Evolutionary conservation across 2,797 vertebrate genomes (phyloP).

Genomic region (Dromococcyx pavoninus): DNA sequence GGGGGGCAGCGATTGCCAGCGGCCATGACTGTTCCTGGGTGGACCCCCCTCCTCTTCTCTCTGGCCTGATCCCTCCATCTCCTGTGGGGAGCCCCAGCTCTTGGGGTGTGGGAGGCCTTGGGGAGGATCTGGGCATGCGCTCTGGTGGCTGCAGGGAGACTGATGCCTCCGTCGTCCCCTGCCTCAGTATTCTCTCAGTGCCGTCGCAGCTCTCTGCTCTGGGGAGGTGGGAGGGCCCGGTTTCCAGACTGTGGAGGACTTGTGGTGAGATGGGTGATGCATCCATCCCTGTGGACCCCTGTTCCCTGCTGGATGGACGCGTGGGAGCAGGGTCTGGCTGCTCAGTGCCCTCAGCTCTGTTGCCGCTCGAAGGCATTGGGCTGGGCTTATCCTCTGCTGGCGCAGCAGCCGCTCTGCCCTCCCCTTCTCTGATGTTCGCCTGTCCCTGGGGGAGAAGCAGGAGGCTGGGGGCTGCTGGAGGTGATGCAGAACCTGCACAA

Average conservation of each 20-base stretch:
- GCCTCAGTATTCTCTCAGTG: neutral
- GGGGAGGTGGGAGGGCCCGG: neutral
- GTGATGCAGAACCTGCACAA: accelerated
- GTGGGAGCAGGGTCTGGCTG: no score
- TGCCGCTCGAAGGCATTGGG: no score
- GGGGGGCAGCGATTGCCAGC: accelerated
- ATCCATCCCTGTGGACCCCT: no score
- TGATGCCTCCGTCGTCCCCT: accelerated
- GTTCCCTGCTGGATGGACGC: no score
- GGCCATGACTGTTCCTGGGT: accelerated
- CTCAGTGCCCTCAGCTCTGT: no score
- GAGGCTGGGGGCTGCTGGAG: no score
- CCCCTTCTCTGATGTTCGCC: no score
- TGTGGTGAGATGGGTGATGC: no score
- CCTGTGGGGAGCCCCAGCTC: accelerated
- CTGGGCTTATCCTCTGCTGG: no score
- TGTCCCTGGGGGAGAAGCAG: no score
- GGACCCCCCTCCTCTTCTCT: neutral
- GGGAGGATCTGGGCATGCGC: accelerated
- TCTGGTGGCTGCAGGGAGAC: neutral
- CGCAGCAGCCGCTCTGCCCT: no score
- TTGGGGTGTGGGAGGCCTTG: accelerated
- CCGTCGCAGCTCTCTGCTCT: accelerated
- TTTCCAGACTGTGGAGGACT: no score
- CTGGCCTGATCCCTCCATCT: neutral